Evolutionary conservation across 2,797 vertebrate genomes (phyloP), one percentile per base, ranked within the genome.

Genomic region (Manis crassicaudata): DNA sequence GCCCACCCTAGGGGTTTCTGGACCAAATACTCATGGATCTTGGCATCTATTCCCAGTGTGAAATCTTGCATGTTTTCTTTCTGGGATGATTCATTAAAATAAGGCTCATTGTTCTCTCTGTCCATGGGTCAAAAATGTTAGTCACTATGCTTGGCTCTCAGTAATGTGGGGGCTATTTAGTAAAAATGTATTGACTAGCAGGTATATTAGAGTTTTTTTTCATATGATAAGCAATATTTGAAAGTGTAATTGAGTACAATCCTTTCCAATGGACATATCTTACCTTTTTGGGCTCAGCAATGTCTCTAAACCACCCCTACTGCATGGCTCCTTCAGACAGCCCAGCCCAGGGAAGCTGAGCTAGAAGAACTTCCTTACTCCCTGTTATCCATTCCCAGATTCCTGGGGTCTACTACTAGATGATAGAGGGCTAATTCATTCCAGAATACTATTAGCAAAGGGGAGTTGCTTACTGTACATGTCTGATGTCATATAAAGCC

Each of bases 61-160:
- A 84, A 93, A 94, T 65, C 65, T 58, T 87, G 63, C 2, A 9
- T 50, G 37, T 79, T 90, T 96, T 85, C 72, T 73, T 88, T 88
- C 70, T 62, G 27, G 63, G 35, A 46, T 79, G n/a, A 89, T 70
- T 94, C 50, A 82, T 83, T 92, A 76, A 72, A 75, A 86, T 35
- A 20, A 67, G 43, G 46, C 32, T 86, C 75, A 83, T 52, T 93
- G 73, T 93, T 94, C 58, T 94, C 40, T 73, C 27, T 2, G 16
- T 85, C 43, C 21, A 86, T 3, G 8, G n/a, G 32, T 95, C 75
- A 94, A 75, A 87, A 93, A 37, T 43, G 46, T 92, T 97, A 96
- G 62, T 80, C 70, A 58, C 6, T 84, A 25, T 58, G n/a, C 65
- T 84, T 52, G 37, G 32, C 29, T 93, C 46, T 86, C 32, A 70